Base-by-base conservation (phyloP, 2,888 invertebrate genomes). In the Lymantria monacha region DNA sequence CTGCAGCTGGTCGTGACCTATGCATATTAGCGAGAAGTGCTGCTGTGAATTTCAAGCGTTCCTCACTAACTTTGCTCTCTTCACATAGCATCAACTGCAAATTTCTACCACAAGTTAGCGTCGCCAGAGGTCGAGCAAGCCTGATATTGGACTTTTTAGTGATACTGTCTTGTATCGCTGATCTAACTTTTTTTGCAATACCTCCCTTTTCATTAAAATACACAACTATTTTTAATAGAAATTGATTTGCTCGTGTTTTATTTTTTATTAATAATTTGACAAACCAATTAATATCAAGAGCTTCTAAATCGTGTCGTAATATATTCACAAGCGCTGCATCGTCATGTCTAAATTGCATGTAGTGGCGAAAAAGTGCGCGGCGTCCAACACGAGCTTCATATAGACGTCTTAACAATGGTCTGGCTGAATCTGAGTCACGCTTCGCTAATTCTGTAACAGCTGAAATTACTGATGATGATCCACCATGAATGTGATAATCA, bases 131-230 rank as follows among this genome's bases (percentile, higher is more conserved):
- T 47, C 66, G 56, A 5, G 61, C 60, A 9, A 69, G 40, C 2
- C 49, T 56, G 0, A 47, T 38, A n/a, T 48, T 14, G 3, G 48
- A 13, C 41, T 51, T 45, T 0, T 49, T 12, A 1, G 1, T 0
- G 11, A 61, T 43, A 12, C 48, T 59, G 30, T 53, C 42, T 3
- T 44, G 56, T 41, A 63, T 42, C 0, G 48, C 48, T 1, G 2
- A 22, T 1, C 64, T 51, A 33, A 79, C 66, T 8, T 55, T 50
- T 1, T 61, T 60, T 3, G 75, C 72, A 7, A 87, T 55, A 10
- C 80, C 84, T 7, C 67, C 55, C 0, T 67, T 44, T 59, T 82
- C 85, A 10, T 61, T 61, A 54, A 85, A 87, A 55, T 83, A 87
- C 44, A 85, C 31, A 2, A 59, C 50, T 5, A 85, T 44, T 37